Base-by-base conservation (phyloP, 2,888 invertebrate species). In the Chrysolina oricalcia region DNA sequence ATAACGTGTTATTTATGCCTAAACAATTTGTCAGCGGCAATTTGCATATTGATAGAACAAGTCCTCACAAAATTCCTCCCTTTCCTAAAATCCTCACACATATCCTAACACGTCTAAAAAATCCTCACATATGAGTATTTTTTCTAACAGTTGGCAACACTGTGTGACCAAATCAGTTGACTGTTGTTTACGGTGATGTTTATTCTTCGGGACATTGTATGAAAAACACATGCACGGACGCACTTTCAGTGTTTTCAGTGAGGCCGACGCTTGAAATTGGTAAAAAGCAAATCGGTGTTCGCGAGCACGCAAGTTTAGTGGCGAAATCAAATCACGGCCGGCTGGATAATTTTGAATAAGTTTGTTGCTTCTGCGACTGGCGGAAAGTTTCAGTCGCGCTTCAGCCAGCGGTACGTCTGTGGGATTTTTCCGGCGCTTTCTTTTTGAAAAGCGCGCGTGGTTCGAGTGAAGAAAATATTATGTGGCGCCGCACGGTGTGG, bases 261-360 rank as follows among this genome's bases (percentile, higher is more conserved):
- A 56, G 59, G 6, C 15, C 15, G 56, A 17, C 11, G 35, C 40
- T 17, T 56, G 11, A 69, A 69, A 17, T 53, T 69, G 56, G 68
- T 40, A 53, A 68, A 21, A 40, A 19, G n/a, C 2, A 11, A 69
- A 68, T 63, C n/a, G 62, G 76, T 75, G 78, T 74, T 72, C 76
- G 76, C 81, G 73, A 76, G 67, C n/a, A n/a, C n/a, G 13, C 9
- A 59, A 59, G n/a, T 23, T 23, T 23, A 59, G 59, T 59, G 59
- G 71, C 63, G 53, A 40, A 74, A 72, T 79, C 76, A 79, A 75
- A 73, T 79, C 76, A 80, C 81, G 80, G 78, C 69, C 81, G 81
- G 76, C 75, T 80, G 76, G 80, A 83, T 83, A 84, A 83, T 83
- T 84, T 83, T 81, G 82, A 83, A 82, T 81, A 82, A 82, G 83